Conservation (phyloP, 2,888 invertebrate species). For the Polydrusus tereticollis region DNA sequence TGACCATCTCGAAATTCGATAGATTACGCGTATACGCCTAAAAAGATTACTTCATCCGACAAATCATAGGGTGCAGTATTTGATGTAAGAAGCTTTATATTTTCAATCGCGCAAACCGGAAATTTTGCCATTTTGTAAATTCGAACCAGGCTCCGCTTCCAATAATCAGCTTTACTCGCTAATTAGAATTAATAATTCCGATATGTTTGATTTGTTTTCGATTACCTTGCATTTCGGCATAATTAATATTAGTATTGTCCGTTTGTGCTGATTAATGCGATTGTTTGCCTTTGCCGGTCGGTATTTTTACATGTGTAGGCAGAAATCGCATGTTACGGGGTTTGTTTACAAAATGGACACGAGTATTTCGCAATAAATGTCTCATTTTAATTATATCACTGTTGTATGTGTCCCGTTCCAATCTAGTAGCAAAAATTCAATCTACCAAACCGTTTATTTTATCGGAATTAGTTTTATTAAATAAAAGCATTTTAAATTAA, state of each 20-base stretch:
- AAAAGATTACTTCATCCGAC: too few species aligned
- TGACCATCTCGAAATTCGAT: too few species aligned
- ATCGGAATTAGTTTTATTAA: too few species aligned
- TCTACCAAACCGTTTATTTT: too few species aligned
- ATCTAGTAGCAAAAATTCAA: too few species aligned
- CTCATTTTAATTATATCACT: too few species aligned
- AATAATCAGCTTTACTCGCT: slow-evolving; percentile 36
- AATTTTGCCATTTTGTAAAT: slow-evolving; percentile 40
- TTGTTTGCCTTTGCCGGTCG: slow-evolving; percentile 17
- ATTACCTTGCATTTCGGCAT: slow-evolving; percentile 56
- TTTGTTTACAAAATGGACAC: neutral
- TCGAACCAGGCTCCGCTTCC: slow-evolving; percentile 13
- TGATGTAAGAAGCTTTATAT: neutral
- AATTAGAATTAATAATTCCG: slow-evolving; percentile 49
- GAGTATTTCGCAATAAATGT: too few species aligned
- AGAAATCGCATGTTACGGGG: neutral
- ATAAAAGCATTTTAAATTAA: too few species aligned
- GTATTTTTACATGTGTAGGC: slow-evolving; percentile 34
- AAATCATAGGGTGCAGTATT: too few species aligned
- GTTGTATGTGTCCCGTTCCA: too few species aligned
- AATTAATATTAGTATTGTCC: slow-evolving; percentile 50
- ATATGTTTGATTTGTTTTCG: slow-evolving; percentile 59
- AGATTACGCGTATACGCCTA: too few species aligned
- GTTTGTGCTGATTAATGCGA: slow-evolving; percentile 32
- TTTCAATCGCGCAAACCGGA: slow-evolving; percentile 27